These are phyloP conservation scores for Labia minor DNA, from an alignment of 2,888 invertebrate species.

Conservation along the genomic window DNA sequence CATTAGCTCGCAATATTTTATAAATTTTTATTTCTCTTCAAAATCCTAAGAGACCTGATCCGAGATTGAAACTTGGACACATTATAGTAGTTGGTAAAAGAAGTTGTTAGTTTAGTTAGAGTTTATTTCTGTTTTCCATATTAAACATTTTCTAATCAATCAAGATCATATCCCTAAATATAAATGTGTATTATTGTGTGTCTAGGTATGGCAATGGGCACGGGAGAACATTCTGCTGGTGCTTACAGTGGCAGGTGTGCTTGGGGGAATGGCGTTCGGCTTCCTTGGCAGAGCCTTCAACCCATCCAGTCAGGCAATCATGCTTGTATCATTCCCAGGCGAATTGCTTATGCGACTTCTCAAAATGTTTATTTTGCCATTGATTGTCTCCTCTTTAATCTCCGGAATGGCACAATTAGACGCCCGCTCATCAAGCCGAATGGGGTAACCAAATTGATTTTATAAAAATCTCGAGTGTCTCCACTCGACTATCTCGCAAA, in stretches of 20 bases:
- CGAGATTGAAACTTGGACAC: too few relatives aligned
- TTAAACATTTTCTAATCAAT: too few relatives aligned
- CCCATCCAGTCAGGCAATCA: constrained; percentile 41
- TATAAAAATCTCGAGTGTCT: too few relatives aligned
- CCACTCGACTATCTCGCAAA: too few relatives aligned
- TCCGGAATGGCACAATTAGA: constrained; percentile 55
- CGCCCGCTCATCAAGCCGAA: constrained; percentile 49
- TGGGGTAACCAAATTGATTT: constrained; percentile 37
- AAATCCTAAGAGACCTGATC: too few relatives aligned
- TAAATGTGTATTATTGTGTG: neutral
- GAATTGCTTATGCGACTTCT: constrained; percentile 55
- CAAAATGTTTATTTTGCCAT: constrained; percentile 57
- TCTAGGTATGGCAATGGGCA: constrained; percentile 35
- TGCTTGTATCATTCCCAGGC: constrained; percentile 53
- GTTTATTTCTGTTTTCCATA: too few relatives aligned
- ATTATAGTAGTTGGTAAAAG: too few relatives aligned
- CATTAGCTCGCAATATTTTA: too few relatives aligned
- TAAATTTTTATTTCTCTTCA: neutral
- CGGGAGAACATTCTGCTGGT: constrained; percentile 45
- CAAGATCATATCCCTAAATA: too few relatives aligned
- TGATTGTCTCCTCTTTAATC: constrained; percentile 53
- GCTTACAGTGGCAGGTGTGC: constrained; percentile 42
- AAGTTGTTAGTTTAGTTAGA: too few relatives aligned
- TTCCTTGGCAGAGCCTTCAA: constrained; percentile 41
- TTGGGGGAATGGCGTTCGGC: constrained; percentile 46